phyloP scores from a whole-genome alignment of 2,888 invertebrate species.

The Bellardia bayeri region DNA sequence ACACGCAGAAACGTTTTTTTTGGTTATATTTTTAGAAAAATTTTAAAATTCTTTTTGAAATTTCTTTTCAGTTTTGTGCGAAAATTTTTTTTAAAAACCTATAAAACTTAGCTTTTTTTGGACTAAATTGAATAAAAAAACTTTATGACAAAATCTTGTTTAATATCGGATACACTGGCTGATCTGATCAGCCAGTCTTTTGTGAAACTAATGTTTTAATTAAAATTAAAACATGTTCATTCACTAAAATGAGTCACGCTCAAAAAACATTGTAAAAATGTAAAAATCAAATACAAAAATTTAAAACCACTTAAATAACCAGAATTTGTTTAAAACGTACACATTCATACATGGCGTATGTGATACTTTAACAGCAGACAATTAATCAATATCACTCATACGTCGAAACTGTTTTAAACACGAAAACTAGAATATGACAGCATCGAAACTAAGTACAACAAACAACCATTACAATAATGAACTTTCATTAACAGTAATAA shows the following conservation, averaged over 20 bases:
- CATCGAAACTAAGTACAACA: background rate
- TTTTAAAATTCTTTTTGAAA: too few relatives aligned
- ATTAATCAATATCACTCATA: constrained; percentile 39
- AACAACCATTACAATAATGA: background rate
- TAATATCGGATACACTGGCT: too few relatives aligned
- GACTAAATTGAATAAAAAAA: too few relatives aligned
- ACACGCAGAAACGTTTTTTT: too few relatives aligned
- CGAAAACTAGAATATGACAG: background rate
- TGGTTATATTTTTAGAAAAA: too few relatives aligned
- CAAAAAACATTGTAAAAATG: background rate
- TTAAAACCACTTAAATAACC: background rate
- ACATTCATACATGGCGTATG: constrained; percentile 17
- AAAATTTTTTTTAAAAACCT: too few relatives aligned
- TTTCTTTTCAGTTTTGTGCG: too few relatives aligned
- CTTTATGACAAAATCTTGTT: too few relatives aligned
- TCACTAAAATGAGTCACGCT: background rate
- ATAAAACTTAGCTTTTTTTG: too few relatives aligned
- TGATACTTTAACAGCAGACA: constrained; percentile 8
- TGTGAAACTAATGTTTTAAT: too few relatives aligned
- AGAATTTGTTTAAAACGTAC: background rate
- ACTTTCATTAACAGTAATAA: background rate
- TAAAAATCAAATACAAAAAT: background rate
- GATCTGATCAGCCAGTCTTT: too few relatives aligned
- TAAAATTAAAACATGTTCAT: too few relatives aligned
- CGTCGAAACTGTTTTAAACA: constrained; percentile 20